Percentiles rank a stretch among this genome's conserved stretches.
These are phyloP conservation scores for Anas platyrhynchos DNA, from an alignment of 2,113 vertebrate genomes.

Conservation along the genomic window DNA sequence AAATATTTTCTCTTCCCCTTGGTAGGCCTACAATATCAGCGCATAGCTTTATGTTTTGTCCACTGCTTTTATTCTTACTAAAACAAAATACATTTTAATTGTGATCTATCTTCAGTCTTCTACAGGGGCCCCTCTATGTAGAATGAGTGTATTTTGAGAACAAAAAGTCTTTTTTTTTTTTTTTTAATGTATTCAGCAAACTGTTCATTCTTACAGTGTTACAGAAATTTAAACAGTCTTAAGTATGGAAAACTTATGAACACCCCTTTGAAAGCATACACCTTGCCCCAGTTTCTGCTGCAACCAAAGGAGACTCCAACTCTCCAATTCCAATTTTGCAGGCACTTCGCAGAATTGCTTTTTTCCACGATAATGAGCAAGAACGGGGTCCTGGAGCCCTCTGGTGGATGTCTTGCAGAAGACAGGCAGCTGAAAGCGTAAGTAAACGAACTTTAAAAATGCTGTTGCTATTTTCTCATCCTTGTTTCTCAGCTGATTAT, in stretches of 20 bases:
- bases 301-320: too few species aligned
- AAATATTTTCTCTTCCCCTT: neutral
- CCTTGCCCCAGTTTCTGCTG: neutral
- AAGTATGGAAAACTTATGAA: neutral
- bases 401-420: neutral
- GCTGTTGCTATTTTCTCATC: accelerated
- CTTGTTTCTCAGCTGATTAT: neutral
- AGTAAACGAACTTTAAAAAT: neutral
- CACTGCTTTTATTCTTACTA: neutral
- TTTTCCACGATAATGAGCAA: neutral
- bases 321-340: accelerated
- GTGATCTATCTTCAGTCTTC: neutral
- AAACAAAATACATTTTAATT: neutral
- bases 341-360: accelerated
- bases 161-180: neutral
- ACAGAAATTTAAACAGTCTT: neutral
- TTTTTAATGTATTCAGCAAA: neutral
- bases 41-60: neutral
- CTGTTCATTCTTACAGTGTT: neutral
- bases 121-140: neutral
- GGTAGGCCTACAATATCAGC: neutral
- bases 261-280: accelerated
- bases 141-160: neutral
- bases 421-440: neutral
- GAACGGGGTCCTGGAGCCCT: neutral